Evolutionary conservation across 2,888 invertebrate species (phyloP).

Genomic region (Arge pagana): DNA sequence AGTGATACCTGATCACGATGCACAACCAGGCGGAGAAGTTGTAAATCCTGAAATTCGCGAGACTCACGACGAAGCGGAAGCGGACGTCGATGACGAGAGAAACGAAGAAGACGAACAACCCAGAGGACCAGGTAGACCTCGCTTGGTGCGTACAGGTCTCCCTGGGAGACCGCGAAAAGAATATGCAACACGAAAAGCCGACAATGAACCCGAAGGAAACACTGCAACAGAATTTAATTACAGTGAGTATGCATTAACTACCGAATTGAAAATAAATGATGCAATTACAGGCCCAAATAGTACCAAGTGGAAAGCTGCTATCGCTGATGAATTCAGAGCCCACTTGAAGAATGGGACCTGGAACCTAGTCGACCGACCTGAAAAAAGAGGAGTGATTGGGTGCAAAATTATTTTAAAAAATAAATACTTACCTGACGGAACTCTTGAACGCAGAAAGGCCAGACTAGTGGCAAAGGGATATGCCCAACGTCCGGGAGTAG

Average conservation of each 20-base stretch:
- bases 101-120: background rate
- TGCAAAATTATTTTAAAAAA: conserved; percentile 22
- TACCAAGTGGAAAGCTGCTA: conserved; percentile 6
- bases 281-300: background rate
- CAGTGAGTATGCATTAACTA: background rate
- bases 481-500: conserved; percentile 22
- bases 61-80: no score
- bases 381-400: conserved; percentile 14
- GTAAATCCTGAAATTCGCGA: no score
- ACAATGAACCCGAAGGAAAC: background rate
- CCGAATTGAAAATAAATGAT: background rate
- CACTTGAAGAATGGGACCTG: conserved; percentile 31
- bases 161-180: no score
- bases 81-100: no score
- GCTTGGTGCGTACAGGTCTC: no score
- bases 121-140: background rate
- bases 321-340: conserved; percentile 24
- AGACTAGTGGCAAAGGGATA: conserved; percentile 26
- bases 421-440: conserved; percentile 19
- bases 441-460: conserved; percentile 24
- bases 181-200: no score
- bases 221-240: background rate
- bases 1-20: no score
- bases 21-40: no score
- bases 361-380: conserved; percentile 23